These are phyloP conservation scores for Neosalanx taihuensis DNA, from an alignment of 2,797 vertebrate genomes.

Conservation along the genomic window DNA sequence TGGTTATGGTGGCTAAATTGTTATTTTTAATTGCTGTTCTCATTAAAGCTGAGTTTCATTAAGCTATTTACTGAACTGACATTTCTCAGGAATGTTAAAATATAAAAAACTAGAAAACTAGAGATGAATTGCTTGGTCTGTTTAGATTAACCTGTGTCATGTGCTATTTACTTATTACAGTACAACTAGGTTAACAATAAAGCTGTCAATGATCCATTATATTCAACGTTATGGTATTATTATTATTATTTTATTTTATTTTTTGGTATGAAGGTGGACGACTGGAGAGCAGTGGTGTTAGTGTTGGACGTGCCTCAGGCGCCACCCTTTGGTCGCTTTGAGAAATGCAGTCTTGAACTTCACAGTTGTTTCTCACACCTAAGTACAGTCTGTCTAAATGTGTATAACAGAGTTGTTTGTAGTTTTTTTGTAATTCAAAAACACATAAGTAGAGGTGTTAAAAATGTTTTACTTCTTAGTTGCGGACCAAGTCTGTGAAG, in stretches of 20 bases:
- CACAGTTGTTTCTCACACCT: background rate
- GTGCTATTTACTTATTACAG: background rate
- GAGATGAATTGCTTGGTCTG: background rate
- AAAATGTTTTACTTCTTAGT: too few relatives aligned
- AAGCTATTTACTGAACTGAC: background rate
- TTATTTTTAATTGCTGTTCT: background rate
- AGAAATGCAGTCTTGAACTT: slow-evolving; percentile 33
- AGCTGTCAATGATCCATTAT: too few relatives aligned
- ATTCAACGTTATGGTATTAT: background rate
- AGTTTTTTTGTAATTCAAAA: too few relatives aligned
- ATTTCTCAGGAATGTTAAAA: too few relatives aligned
- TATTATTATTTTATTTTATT: background rate
- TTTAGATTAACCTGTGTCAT: background rate
- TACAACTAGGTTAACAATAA: background rate
- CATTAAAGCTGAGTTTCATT: background rate
- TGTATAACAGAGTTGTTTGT: too few relatives aligned
- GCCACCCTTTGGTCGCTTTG: slow-evolving; percentile 71
- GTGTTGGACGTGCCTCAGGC: slow-evolving; percentile 66
- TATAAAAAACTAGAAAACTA: too few relatives aligned
- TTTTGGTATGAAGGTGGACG: background rate
- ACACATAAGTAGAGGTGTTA: too few relatives aligned
- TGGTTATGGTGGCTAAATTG: background rate
- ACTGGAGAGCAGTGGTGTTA: slow-evolving; percentile 15
- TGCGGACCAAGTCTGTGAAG: too few relatives aligned
- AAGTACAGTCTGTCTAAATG: background rate